Evolutionary conservation across 2,797 vertebrate genomes (phyloP).

Genomic region (Tolypeutes matacus): DNA sequence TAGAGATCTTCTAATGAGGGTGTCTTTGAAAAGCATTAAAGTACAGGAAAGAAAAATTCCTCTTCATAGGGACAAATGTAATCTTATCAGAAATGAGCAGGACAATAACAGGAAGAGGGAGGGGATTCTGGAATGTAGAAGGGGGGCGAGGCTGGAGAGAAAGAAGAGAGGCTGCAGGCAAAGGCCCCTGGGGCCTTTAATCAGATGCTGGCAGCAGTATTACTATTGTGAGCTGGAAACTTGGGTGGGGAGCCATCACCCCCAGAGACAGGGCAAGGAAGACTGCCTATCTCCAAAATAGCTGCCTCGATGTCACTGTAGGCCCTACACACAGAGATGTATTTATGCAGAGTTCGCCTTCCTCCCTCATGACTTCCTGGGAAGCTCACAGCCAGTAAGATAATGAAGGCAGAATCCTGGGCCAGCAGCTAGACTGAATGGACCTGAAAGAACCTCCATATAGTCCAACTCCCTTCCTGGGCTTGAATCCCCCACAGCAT

Average conservation of each 20-base stretch:
- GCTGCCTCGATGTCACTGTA: neutral
- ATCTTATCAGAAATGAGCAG: conserved; percentile 83
- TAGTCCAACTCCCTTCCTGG: neutral
- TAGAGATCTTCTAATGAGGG: conserved; percentile 72
- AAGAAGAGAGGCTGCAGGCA: conserved; percentile 63
- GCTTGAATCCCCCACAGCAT: neutral
- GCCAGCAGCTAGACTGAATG: neutral
- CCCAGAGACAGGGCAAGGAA: neutral
- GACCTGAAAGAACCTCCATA: neutral
- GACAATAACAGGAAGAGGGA: conserved; percentile 89
- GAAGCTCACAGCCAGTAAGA: neutral
- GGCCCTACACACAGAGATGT: neutral
- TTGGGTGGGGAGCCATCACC: neutral
- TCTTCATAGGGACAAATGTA: conserved; percentile 76
- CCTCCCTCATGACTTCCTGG: neutral
- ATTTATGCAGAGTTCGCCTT: neutral
- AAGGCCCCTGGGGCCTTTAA: conserved; percentile 70
- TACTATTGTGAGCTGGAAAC: conserved; percentile 62
- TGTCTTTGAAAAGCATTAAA: conserved; percentile 82
- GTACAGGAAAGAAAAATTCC: conserved; percentile 68
- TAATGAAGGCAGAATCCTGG: neutral
- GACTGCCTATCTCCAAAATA: neutral
- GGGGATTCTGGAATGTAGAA: conserved; percentile 76
- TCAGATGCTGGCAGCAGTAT: conserved; percentile 73
- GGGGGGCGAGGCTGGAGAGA: conserved; percentile 67